These are phyloP conservation scores for Apistogramma diplotaenia DNA, from an alignment of 2,113 vertebrate species.

Conservation along the genomic window DNA sequence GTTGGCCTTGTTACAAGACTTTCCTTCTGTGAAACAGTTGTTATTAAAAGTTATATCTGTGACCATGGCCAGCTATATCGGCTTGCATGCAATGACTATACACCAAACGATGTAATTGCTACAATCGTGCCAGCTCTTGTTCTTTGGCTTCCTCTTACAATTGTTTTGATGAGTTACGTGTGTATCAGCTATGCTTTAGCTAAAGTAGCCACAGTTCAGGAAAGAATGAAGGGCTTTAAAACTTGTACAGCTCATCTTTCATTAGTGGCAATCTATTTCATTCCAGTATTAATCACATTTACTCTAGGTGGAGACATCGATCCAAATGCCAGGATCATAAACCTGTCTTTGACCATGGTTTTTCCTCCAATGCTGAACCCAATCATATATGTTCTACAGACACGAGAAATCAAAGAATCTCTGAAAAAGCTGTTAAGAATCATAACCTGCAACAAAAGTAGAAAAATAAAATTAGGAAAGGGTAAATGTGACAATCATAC, in stretches of 20 bases:
- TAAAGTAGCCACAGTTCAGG: constrained; percentile 30
- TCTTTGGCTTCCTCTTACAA: neutral
- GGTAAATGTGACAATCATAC: no score
- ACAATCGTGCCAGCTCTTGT: neutral
- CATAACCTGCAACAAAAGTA: neutral
- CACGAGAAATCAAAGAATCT: constrained; percentile 53
- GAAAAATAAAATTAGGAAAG: no score
- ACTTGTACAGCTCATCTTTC: constrained; percentile 55
- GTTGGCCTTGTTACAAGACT: constrained; percentile 35
- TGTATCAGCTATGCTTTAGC: neutral
- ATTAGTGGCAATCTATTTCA: constrained; percentile 53
- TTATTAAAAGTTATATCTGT: no score
- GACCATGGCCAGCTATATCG: neutral
- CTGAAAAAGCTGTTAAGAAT: constrained; percentile 20
- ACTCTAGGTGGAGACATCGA: constrained; percentile 14
- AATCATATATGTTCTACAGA: no score
- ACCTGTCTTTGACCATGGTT: constrained; percentile 47
- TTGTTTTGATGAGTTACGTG: neutral
- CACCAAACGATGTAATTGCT: neutral
- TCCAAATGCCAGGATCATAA: neutral
- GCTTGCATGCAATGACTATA: neutral
- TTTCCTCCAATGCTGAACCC: constrained; percentile 53
- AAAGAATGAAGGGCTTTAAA: constrained; percentile 44
- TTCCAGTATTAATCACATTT: constrained; percentile 4
- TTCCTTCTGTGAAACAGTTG: constrained; percentile 64